Evolutionary conservation across 1,140 invertebrate genomes (phyloP), one percentile per base, ranked within the genome.

Genomic region (Notospermus geniculatus): DNA sequence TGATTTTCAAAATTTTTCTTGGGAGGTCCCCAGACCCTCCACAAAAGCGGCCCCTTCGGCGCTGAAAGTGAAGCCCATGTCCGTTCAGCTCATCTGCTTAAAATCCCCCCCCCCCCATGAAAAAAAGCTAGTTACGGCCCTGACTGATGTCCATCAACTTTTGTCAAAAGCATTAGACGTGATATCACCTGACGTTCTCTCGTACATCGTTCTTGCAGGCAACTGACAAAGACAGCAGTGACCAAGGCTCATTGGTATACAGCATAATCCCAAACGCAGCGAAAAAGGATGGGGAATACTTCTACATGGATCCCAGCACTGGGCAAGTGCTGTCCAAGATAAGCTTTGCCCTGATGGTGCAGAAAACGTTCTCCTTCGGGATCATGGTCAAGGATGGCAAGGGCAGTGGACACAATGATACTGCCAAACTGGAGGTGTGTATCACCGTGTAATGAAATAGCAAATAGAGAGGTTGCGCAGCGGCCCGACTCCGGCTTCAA

Each of bases 161-260:
- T 43, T 43, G 39, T n/a, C n/a, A n/a, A n/a, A n/a, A 43, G 39
- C 39, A 43, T 11, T 19, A 13, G 39, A 11, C 39, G 39, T 19
- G 11, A 13, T 43, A 11, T 43, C 11, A 11, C 19, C 19, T 43
- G 19, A 13, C 19, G 11, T 19, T 13, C 19, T 43, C 11, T 43
- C 19, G 39, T 43, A 43, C 11, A 19, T 43, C 19, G 39, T 43
- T 11, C 11, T 43, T 43, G 39, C 39, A 43, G 39, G 39, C 39
- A 13, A 50, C 46, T 9, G 46, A 50, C 25, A 19, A 27, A n/a
- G 46, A 50, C n/a, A 50, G 32, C 46, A 50, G 46, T 19, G 25
- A 50, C 25, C 46, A 50, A n/a, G n/a, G 46, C 5, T n/a, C 4
- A 9, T 50, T 36, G 32, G 25, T 50, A 5, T 27, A 7, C 25